Evolutionary conservation across 2,888 invertebrate genomes (phyloP).

Genomic region (Metalampra italica): DNA sequence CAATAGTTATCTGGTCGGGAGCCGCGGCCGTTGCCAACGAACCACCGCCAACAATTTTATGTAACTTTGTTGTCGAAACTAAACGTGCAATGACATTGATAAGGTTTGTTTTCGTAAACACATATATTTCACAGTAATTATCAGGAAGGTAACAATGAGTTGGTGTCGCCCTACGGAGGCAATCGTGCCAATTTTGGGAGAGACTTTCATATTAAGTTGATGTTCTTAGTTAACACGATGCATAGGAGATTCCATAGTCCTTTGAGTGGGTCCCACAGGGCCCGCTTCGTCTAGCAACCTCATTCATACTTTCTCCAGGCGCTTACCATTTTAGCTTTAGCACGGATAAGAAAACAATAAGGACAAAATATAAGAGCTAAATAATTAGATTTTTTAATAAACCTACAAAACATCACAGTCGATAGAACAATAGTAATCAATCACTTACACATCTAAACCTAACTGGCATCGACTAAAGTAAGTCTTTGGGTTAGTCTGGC

Average conservation of each 20-base stretch:
- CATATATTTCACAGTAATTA: slow-evolving; percentile 26
- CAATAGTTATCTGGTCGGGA: slow-evolving; percentile 70
- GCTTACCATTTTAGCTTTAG: no score
- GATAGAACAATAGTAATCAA: slow-evolving; percentile 29
- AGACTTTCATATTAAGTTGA: no score
- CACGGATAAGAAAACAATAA: background rate
- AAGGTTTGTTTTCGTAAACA: slow-evolving; percentile 50
- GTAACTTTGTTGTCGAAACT: slow-evolving; percentile 73
- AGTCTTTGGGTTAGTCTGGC: slow-evolving; percentile 21
- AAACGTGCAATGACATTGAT: slow-evolving; percentile 56
- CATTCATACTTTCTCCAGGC: no score
- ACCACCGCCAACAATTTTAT: slow-evolving; percentile 64
- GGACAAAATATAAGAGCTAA: slow-evolving; percentile 10
- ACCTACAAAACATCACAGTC: slow-evolving; percentile 55
- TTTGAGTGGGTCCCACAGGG: no score
- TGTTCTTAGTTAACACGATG: no score
- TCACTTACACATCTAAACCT: slow-evolving; percentile 43
- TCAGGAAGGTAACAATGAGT: no score
- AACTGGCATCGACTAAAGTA: slow-evolving; percentile 34
- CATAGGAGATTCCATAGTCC: no score
- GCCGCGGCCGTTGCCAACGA: slow-evolving; percentile 63
- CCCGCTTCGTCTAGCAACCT: no score
- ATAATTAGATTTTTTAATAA: slow-evolving; percentile 40
- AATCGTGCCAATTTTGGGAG: no score
- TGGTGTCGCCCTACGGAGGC: no score